Percentiles rank a stretch among this genome's conserved stretches.
These are phyloP conservation scores for Elachura formosa DNA, from an alignment of 2,113 vertebrate species.

Conservation along the genomic window DNA sequence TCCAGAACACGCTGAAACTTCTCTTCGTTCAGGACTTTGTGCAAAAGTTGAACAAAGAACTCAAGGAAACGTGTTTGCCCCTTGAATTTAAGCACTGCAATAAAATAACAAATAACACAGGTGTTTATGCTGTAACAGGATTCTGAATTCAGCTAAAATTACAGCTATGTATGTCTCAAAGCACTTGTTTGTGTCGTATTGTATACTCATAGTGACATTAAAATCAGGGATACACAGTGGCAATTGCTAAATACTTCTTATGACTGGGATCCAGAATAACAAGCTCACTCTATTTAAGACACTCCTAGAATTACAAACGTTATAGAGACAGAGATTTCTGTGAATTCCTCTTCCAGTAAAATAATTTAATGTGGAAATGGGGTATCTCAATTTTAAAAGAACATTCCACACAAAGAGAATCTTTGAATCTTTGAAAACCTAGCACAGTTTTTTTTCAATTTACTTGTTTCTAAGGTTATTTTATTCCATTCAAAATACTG, in stretches of 20 bases:
- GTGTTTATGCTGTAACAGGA: not conserved
- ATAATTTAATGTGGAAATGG: not conserved
- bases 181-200: not conserved
- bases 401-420: not conserved
- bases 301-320: not conserved
- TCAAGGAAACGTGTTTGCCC: slow-evolving; percentile 80
- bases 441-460: not conserved
- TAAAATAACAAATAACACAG: not conserved
- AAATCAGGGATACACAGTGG: not conserved
- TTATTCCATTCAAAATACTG: not conserved
- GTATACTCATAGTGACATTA: not conserved
- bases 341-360: not conserved
- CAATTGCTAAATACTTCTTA: not conserved
- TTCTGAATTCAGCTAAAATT: not conserved
- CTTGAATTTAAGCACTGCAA: slow-evolving; percentile 85
- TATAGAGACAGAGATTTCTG: not conserved
- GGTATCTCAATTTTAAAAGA: not conserved
- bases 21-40: slow-evolving; percentile 82
- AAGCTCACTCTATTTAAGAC: not conserved
- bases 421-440: not conserved
- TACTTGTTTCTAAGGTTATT: not conserved
- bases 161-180: not conserved
- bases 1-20: slow-evolving; percentile 71
- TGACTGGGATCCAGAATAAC: not conserved
- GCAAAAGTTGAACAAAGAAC: slow-evolving; percentile 79